A percentile compares a stretch with the other conserved stretches of the same genome.
Conservation (phyloP, 2,797 vertebrate genomes). For the Echiichthys vipera region DNA sequence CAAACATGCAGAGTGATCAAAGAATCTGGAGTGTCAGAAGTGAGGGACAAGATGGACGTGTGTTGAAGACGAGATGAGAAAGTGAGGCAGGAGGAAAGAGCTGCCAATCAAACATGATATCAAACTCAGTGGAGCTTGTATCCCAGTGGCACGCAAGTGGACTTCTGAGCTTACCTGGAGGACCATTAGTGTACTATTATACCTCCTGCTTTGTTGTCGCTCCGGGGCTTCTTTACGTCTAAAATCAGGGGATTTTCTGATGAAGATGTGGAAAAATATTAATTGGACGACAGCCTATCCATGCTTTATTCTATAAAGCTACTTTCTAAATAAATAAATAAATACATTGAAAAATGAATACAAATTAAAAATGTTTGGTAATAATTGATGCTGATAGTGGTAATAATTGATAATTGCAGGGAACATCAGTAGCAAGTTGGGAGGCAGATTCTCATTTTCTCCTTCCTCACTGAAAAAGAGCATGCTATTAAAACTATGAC, state of each 20-base stretch:
- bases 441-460: background rate
- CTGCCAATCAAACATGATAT: slow-evolving; percentile 55
- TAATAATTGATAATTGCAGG: background rate
- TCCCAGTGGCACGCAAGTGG: slow-evolving; percentile 28
- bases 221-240: background rate
- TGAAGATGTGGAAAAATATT: background rate
- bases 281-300: background rate
- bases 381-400: background rate
- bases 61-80: slow-evolving; percentile 63
- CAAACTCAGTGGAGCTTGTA: slow-evolving; percentile 36
- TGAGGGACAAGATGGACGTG: slow-evolving; percentile 67
- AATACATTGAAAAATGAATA: background rate
- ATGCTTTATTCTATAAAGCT: background rate
- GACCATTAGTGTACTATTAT: slow-evolving; percentile 23
- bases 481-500: background rate
- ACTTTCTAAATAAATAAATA: background rate
- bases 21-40: slow-evolving; percentile 68
- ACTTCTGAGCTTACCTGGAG: slow-evolving; percentile 45
- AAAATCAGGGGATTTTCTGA: background rate
- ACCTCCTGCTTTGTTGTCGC: slow-evolving; percentile 5
- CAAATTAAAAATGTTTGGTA: background rate
- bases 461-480: background rate
- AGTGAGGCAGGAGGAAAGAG: slow-evolving; percentile 43
- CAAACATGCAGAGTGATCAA: slow-evolving; percentile 76
- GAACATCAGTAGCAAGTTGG: background rate